Percentiles rank a stretch among this genome's conserved stretches.
These are phyloP conservation scores for Campylorhamphus procurvoides DNA, from an alignment of 2,113 vertebrate genomes.

Conservation along the genomic window DNA sequence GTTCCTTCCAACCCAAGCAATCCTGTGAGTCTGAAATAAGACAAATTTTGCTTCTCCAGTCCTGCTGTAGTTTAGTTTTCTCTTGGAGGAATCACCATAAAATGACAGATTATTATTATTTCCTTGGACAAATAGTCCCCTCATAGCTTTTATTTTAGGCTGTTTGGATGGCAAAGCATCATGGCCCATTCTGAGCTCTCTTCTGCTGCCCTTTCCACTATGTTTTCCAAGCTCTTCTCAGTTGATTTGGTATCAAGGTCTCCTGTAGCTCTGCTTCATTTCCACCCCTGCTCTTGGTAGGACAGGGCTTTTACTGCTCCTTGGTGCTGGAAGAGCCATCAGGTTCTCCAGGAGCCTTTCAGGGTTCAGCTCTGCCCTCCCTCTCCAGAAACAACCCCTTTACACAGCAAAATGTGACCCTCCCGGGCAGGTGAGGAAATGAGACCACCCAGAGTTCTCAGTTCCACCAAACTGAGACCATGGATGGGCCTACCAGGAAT, in stretches of 20 bases:
- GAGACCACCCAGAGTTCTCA: neutral
- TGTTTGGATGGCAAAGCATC: neutral
- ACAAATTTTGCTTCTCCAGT: neutral
- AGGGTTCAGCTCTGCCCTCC: neutral
- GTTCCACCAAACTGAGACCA: neutral
- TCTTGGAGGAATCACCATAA: neutral
- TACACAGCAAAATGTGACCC: fast-evolving
- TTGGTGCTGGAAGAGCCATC: neutral
- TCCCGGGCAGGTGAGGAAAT: neutral
- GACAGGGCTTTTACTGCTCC: neutral
- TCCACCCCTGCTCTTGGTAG: neutral
- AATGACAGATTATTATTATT: neutral
- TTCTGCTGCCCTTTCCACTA: neutral
- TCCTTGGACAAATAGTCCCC: neutral
- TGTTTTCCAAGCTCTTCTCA: neutral
- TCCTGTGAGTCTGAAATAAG: neutral
- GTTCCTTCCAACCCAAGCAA: neutral
- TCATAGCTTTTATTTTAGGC: neutral
- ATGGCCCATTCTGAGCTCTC: neutral
- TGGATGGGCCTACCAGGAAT: neutral
- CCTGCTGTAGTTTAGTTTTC: neutral
- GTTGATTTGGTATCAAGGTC: neutral
- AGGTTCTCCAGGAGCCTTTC: fast-evolving
- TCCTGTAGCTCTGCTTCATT: neutral
- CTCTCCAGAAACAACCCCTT: neutral